A percentile compares a stretch with the other conserved stretches of the same genome.
These are phyloP conservation scores for Tyria jacobaeae DNA, from an alignment of 2,888 invertebrate genomes.

Conservation along the genomic window DNA sequence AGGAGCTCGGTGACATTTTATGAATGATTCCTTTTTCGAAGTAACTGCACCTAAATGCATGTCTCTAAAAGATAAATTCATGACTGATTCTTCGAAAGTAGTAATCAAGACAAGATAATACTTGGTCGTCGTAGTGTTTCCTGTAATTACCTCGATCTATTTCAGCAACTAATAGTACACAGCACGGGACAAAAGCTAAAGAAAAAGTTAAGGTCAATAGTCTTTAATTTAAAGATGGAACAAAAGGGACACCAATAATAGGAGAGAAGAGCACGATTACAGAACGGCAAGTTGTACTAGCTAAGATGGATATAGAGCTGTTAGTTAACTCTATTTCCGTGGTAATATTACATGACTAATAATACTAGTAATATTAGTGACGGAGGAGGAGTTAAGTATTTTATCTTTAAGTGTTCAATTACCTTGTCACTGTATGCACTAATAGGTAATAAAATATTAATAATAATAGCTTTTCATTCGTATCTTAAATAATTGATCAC, in stretches of 20 bases:
- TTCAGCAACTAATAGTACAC: constrained; percentile 63
- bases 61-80: constrained; percentile 26
- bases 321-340: constrained; percentile 12
- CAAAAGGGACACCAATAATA: constrained; percentile 78
- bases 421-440: too few species aligned
- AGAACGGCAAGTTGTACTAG: constrained; percentile 62
- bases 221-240: constrained; percentile 79
- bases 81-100: constrained; percentile 27
- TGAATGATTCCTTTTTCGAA: constrained; percentile 30
- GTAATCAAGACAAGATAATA: constrained; percentile 37
- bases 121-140: constrained; percentile 47
- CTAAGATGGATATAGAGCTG: constrained; percentile 58
- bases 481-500: too few species aligned
- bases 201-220: constrained; percentile 75
- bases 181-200: constrained; percentile 52
- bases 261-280: constrained; percentile 72
- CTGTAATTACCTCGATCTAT: constrained; percentile 58
- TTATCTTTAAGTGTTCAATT: too few species aligned
- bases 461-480: too few species aligned
- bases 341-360: constrained; percentile 19
- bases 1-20: constrained; percentile 50
- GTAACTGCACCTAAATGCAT: constrained; percentile 23
- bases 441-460: too few species aligned
- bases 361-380: too few species aligned
- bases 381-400: too few species aligned